Evolutionary conservation across 1,140 invertebrate genomes (phyloP).

Genomic region (Melitaea cinxia): DNA sequence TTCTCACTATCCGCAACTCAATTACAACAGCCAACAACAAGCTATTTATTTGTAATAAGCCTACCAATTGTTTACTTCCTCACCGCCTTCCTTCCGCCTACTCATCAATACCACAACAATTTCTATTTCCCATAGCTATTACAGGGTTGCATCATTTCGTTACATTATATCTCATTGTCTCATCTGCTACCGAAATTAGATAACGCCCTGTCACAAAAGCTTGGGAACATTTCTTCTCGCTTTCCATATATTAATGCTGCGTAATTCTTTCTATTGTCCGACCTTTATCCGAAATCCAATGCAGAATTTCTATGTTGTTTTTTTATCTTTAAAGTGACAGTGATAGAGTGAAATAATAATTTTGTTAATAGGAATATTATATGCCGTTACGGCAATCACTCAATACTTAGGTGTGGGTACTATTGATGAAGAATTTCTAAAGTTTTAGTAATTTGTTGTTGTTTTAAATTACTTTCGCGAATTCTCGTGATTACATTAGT

Average conservation of each 20-base stretch:
- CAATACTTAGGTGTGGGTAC: not conserved
- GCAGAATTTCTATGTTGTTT: not conserved
- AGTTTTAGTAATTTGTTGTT: not conserved
- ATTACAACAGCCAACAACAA: too few species aligned
- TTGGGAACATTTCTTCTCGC: constrained; percentile 36
- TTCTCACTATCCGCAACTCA: not conserved
- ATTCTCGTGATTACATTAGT: too few species aligned
- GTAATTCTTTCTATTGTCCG: constrained; percentile 32
- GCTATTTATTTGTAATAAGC: not conserved
- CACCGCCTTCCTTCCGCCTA: constrained; percentile 20
- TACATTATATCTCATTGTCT: constrained; percentile 36
- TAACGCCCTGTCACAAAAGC: constrained; percentile 25
- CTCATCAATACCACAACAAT: constrained; percentile 17
- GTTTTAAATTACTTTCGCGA: too few species aligned
- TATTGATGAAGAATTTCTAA: not conserved
- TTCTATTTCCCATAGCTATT: constrained; percentile 17
- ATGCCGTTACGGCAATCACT: not conserved
- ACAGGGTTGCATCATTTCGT: constrained; percentile 27
- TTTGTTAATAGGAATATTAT: not conserved
- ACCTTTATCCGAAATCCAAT: not conserved
- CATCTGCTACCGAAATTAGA: constrained; percentile 39
- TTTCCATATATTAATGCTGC: constrained; percentile 29
- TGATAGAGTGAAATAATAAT: not conserved
- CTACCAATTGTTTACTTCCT: constrained; percentile 18
- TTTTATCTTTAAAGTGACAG: not conserved